Evolutionary conservation across 1,140 invertebrate species (phyloP).

Genomic region (Phenacoccus solenopsis): DNA sequence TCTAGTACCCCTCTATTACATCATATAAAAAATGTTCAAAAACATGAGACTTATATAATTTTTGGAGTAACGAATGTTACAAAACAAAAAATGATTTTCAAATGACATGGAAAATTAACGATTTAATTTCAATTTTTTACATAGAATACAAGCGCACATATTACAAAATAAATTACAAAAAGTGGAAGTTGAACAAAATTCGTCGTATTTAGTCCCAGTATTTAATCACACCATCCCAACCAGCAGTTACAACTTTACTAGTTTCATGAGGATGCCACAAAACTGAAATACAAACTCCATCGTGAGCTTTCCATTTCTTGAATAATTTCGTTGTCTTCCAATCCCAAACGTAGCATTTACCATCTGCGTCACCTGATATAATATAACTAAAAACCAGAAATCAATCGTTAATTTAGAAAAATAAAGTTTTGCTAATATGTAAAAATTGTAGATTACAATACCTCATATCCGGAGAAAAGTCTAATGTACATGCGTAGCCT

Average conservation of each 20-base stretch:
- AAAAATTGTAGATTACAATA: not conserved
- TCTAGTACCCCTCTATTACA: no score
- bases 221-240: slow-evolving; percentile 97
- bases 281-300: slow-evolving; percentile 85
- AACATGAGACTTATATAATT: no score
- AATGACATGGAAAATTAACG: no score
- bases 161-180: no score
- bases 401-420: slow-evolving; percentile 21
- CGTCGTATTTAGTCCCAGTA: slow-evolving; percentile 86
- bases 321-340: slow-evolving; percentile 98
- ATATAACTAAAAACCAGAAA: slow-evolving; percentile 63
- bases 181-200: no score
- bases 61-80: no score
- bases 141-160: no score
- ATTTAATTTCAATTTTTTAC: no score
- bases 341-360: slow-evolving; percentile 97
- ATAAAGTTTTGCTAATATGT: no score
- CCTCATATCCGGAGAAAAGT: slow-evolving; percentile 99
- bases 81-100: no score
- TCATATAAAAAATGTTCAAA: no score
- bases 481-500: slow-evolving; percentile 92
- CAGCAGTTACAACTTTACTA: slow-evolving; percentile 87
- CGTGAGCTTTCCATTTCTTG: slow-evolving; percentile 98
- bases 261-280: slow-evolving; percentile 99
- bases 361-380: slow-evolving; percentile 98